Conservation (phyloP, 2,888 invertebrate species). For the Caenorhabditis sp. region DNA sequence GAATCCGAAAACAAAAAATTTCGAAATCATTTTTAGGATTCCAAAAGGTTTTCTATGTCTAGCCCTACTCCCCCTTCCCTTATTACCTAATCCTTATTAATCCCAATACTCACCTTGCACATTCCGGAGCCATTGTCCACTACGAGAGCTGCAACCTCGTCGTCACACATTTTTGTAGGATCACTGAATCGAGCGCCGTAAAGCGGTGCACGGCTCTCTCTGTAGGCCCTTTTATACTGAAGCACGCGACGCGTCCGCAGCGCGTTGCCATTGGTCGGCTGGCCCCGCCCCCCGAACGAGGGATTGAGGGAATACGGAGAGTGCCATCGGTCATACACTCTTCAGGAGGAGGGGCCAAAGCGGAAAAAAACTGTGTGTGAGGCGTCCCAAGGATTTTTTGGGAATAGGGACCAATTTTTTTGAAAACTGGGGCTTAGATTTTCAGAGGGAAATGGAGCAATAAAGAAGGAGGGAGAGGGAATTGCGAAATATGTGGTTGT, state of each 20-base stretch:
- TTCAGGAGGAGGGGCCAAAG: conserved; percentile 22
- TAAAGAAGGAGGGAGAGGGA: not conserved
- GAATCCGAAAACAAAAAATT: not conserved
- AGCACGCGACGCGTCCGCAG: conserved; percentile 65
- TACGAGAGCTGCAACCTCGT: conserved; percentile 78
- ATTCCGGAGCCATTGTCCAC: conserved; percentile 83
- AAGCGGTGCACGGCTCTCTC: conserved; percentile 47
- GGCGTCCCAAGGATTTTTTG: conserved; percentile 27
- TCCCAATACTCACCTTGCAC: conserved; percentile 86
- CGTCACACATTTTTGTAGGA: conserved; percentile 73
- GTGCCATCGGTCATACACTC: conserved; percentile 32
- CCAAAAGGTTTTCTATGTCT: not conserved
- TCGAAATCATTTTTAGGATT: conserved; percentile 9
- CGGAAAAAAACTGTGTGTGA: conserved; percentile 39
- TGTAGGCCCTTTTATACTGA: conserved; percentile 60
- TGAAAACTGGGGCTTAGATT: not conserved
- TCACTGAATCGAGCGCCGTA: conserved; percentile 40
- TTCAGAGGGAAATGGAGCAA: conserved; percentile 4
- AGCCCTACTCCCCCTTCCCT: not conserved
- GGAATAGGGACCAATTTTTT: conserved; percentile 18
- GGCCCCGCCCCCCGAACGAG: conserved; percentile 62
- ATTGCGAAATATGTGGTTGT: conserved; percentile 6
- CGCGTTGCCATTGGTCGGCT: conserved; percentile 64
- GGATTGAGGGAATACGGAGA: conserved; percentile 45
- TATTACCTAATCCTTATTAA: conserved; percentile 6